Evolutionary conservation across 1,140 invertebrate genomes (phyloP), one percentile per base, ranked within the genome.

Genomic region (Dreissena polymorpha): DNA sequence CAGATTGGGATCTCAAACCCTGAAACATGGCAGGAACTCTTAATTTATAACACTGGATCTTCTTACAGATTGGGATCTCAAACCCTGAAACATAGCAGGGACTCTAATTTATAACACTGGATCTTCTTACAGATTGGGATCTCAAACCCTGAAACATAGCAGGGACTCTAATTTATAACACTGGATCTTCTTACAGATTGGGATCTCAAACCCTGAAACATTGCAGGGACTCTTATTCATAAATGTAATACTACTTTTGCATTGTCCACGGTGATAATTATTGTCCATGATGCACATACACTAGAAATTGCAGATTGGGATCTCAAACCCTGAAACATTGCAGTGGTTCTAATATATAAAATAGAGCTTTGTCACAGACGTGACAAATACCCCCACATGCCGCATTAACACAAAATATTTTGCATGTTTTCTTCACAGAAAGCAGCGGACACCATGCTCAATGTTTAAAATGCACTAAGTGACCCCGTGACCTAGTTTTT

Each of bases 1-100:
- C 79, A 82, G 27, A 82, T 74, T 0, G 79, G 79, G 29, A 82
- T 82, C 71, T 82, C 79, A 51, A 72, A 82, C n/a, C 79, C 79
- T 82, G 51, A n/a, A 68, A 21, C 21, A 60, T 60, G 12, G 10
- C 39, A 39, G 39, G 39, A 3, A 10, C 3, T 6, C 6, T 12
- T n/a, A 12, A 60, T 60, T 60, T 23, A 60, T 60, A 60, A 23
- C 10, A 18, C 53, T 55, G 53, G 53, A 55, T 55, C 60, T 81
- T 81, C 79, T 73, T 72, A 50, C 79, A 81, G 23, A 81, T 73
- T 5, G 79, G 79, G 27, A 81, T 81, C 70, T 81, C 79, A 50
- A 71, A 81, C 18, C 79, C 79, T 81, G 49, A 12, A 67, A 16
- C 18, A 55, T 55, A 55, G n/a, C n/a, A n/a, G n/a, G 18, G 53